Evolutionary conservation across 2,797 vertebrate species (phyloP).

Genomic region (Acropternis orthonyx): DNA sequence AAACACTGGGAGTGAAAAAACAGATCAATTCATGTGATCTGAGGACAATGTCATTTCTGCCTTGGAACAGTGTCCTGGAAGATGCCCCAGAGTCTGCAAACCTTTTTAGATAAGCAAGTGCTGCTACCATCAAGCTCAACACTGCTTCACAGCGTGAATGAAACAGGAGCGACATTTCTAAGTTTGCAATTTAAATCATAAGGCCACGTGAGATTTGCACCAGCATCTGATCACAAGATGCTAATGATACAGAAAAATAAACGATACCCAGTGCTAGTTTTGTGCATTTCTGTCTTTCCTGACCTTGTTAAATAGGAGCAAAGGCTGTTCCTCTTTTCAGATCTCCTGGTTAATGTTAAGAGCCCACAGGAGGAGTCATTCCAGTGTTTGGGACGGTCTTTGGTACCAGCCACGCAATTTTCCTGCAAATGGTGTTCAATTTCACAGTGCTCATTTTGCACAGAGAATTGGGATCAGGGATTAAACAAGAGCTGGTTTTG

Average conservation of each 20-base stretch:
- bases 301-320: background rate
- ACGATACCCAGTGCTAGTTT: background rate
- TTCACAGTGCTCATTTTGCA: background rate
- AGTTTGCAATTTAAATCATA: background rate
- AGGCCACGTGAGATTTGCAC: background rate
- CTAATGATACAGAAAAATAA: conserved; percentile 25
- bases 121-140: background rate
- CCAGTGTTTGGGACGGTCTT: background rate
- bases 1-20: background rate
- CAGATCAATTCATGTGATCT: background rate
- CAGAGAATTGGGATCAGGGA: background rate
- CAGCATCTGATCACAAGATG: background rate
- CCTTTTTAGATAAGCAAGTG: background rate
- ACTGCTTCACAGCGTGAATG: background rate
- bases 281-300: background rate
- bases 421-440: background rate
- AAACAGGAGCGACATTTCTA: background rate
- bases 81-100: background rate
- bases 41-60: background rate
- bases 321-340: background rate
- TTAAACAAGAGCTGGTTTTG: background rate
- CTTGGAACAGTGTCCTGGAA: background rate
- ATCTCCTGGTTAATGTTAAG: background rate
- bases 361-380: background rate
- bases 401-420: background rate